Base-by-base conservation (phyloP, 2,888 invertebrate genomes). In the Reticulitermes lucifugus region DNA sequence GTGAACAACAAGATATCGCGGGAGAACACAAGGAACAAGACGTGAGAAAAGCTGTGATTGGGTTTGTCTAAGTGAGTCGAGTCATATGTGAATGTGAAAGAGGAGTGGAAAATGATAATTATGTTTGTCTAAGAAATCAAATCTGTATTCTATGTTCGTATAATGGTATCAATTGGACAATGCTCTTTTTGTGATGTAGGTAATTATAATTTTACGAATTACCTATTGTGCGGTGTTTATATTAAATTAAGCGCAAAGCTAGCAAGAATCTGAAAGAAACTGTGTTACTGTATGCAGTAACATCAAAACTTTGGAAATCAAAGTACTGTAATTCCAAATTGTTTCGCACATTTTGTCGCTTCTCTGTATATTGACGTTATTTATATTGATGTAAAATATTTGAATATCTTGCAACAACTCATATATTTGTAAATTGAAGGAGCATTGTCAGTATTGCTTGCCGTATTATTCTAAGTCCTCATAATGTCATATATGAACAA, bases 131-230 rank as follows among this genome's bases (percentile, higher is more conserved):
- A 65, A 65, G 9, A 12, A 65, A 65, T n/a, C n/a, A 65, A 65
- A 65, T 25, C 25, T 65, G n/a, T 65, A 65, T 65, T 65, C 65
- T 65, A 6, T 65, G 65, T 65, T 65, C 65, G n/a, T n/a, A 65
- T 2, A 25, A 65, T n/a, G 65, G 65, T 65, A 65, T 25, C 65
- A 55, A 55, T 55, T 55, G 14, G 65, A 65, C 65, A 65, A 55
- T 55, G 55, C 55, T 55, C 55, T 55, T 14, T 18, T 18, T 18
- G 55, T 55, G 14, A 18, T 55, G 55, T 55, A 55, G 14, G 55
- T 18, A 55, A 55, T 55, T 55, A 14, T 55, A 18, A 55, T 55
- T 14, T 18, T 14, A 55, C 14, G 14, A 18, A 55, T 55, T 55
- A 55, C 55, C 18, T 55, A 55, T 55, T 55, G 14, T 55, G 55